Base-by-base conservation (phyloP, 2,797 vertebrate genomes). In the Sebastes steindachneri region DNA sequence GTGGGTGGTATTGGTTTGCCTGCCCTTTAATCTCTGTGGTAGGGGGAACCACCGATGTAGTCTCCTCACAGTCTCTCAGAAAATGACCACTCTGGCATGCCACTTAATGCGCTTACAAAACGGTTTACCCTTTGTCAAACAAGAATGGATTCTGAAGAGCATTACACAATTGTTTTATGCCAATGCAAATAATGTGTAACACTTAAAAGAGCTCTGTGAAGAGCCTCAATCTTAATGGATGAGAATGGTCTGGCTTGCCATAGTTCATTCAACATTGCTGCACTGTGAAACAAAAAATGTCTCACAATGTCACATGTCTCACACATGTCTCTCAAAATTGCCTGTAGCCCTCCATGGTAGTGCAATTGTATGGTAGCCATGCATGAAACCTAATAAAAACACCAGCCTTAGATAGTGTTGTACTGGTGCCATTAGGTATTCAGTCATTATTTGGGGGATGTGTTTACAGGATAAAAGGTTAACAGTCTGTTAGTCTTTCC, bases 1-100 rank as follows among this genome's bases (percentile, higher is more conserved):
- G 64, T 70, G 73, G 75, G 51, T 82, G 66, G 73, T 31, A 73
- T 72, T 79, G 73, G 68, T 54, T 65, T 62, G 31, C 4, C 17
- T 80, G 17, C 67, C 53, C 53, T 84, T 48, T 73, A 80, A 75
- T 79, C 83, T 85, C 79, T 58, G 69, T 55, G 75, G 55, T 86
- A 54, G 64, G 54, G 45, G 53, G 23, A 85, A 86, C 74, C 72
- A n/a, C 77, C 55, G 54, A 74, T 76, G 64, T 11, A 68, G 58
- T 75, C 55, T 58, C 55, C 29, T 71, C 73, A 58, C 29, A 77
- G 31, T 68, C 59, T 71, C 65, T 77, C 37, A 29, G 67, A 80
- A 83, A 88, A 84, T 68, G 33, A 79, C 62, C 66, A 66, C 54
- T 48, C 31, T 75, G 54, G 71, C 25, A 54, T 75, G 29, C 55